Conservation (phyloP, 2,797 vertebrate genomes). For the Eulemur coronatus region DNA sequence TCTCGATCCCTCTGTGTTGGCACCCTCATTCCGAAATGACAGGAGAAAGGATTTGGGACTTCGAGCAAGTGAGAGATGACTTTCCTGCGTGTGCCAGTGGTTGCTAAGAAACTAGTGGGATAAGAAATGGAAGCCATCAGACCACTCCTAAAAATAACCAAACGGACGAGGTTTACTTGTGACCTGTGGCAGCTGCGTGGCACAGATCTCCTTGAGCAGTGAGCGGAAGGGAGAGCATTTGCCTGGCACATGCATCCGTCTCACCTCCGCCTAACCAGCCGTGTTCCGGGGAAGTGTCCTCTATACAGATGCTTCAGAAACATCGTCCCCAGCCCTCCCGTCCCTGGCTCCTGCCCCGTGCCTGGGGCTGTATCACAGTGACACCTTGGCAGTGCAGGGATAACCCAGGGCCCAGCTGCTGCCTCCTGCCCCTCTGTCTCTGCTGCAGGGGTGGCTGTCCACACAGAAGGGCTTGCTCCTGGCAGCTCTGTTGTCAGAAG, state of each 20-base stretch:
- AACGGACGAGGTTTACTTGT: slow-evolving; percentile 29
- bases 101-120: slow-evolving; percentile 79
- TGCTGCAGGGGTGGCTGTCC: background rate
- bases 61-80: slow-evolving; percentile 65
- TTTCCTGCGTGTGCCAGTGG: slow-evolving; percentile 55
- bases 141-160: slow-evolving; percentile 80
- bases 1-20: background rate
- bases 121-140: slow-evolving; percentile 71
- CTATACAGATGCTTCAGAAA: background rate
- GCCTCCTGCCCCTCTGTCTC: background rate
- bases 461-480: background rate
- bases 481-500: background rate
- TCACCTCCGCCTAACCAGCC: background rate
- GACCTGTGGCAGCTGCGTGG: background rate
- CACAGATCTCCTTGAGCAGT: background rate
- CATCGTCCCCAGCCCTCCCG: background rate
- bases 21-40: background rate
- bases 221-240: background rate
- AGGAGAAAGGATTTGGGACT: background rate
- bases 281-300: background rate
- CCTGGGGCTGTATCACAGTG: background rate
- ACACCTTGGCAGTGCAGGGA: fast-evolving
- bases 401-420: background rate
- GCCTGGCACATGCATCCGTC: background rate
- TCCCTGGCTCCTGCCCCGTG: background rate